Conservation (phyloP, 2,888 invertebrate species). For the Andrena chrysosceles region DNA sequence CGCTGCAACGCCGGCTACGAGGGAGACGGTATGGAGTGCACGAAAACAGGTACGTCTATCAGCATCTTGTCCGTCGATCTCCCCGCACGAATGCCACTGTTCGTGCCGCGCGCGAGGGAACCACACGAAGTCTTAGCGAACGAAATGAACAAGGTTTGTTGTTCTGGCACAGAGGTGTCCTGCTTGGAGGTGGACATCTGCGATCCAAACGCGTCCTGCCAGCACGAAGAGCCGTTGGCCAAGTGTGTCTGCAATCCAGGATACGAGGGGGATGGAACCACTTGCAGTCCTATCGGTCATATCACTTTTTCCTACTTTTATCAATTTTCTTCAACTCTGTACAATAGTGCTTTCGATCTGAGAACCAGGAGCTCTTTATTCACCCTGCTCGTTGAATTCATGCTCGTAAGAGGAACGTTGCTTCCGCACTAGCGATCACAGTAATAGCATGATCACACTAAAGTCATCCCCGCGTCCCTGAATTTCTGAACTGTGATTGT, state of each 20-base stretch:
- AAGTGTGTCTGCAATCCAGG: slow-evolving; percentile 93
- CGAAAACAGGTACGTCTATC: slow-evolving; percentile 84
- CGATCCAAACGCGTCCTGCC: slow-evolving; percentile 91
- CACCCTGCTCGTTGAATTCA: not conserved
- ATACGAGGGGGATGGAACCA: slow-evolving; percentile 93
- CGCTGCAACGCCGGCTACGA: slow-evolving; percentile 93
- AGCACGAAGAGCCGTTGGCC: slow-evolving; percentile 88
- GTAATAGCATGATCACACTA: slow-evolving; percentile 11
- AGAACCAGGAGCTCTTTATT: not conserved
- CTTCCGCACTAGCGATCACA: not conserved
- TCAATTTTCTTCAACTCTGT: not conserved
- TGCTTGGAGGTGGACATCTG: slow-evolving; percentile 89
- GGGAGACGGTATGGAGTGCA: slow-evolving; percentile 93
- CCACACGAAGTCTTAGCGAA: not conserved
- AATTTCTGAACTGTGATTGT: too few species aligned
- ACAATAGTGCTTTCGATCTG: not conserved
- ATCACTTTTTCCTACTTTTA: slow-evolving; percentile 37
- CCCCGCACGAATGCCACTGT: too few species aligned
- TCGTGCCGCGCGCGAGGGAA: not conserved
- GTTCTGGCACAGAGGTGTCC: slow-evolving; percentile 84
- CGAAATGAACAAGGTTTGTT: slow-evolving; percentile 42
- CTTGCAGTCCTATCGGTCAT: slow-evolving; percentile 89
- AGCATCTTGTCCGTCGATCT: slow-evolving; percentile 29
- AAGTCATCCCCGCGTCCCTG: not conserved
- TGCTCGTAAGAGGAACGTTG: not conserved